A percentile compares a stretch with the other conserved stretches of the same genome.
Conservation (phyloP, 2,113 vertebrate genomes). For the Zosterops japonicus region DNA sequence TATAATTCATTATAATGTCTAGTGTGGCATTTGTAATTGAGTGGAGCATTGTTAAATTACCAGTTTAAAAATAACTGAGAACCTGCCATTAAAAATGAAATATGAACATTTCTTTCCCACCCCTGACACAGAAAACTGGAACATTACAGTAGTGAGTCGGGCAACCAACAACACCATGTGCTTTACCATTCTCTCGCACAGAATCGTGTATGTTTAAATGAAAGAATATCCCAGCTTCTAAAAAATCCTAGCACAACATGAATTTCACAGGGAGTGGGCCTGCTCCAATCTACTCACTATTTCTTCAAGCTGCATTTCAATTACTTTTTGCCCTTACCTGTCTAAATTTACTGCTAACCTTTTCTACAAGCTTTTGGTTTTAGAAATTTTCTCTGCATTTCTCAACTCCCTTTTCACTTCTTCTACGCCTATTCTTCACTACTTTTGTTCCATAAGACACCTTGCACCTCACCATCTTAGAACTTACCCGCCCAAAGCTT, state of each 20-base stretch:
- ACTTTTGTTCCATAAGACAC: background rate
- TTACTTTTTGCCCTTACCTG: background rate
- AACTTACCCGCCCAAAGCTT: background rate
- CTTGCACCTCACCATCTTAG: background rate
- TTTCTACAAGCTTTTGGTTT: background rate
- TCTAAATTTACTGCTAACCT: background rate
- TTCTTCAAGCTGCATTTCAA: background rate
- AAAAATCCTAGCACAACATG: background rate
- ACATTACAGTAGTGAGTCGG: background rate
- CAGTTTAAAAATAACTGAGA: conserved; percentile 25
- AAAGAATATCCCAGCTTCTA: background rate
- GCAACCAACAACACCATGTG: background rate
- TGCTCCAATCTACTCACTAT: background rate
- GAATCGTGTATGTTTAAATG: background rate
- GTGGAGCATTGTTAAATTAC: background rate
- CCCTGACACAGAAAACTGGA: background rate
- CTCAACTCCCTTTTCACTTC: background rate
- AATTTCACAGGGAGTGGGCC: background rate
- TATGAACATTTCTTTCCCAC: background rate
- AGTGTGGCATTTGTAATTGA: background rate
- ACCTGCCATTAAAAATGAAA: background rate
- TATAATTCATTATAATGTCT: background rate
- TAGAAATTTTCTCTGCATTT: background rate
- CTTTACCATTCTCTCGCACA: background rate
- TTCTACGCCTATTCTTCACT: background rate